A percentile compares a stretch with the other conserved stretches of the same genome.
Conservation (phyloP, 2,113 vertebrate genomes). For the Eidolon helvum region DNA sequence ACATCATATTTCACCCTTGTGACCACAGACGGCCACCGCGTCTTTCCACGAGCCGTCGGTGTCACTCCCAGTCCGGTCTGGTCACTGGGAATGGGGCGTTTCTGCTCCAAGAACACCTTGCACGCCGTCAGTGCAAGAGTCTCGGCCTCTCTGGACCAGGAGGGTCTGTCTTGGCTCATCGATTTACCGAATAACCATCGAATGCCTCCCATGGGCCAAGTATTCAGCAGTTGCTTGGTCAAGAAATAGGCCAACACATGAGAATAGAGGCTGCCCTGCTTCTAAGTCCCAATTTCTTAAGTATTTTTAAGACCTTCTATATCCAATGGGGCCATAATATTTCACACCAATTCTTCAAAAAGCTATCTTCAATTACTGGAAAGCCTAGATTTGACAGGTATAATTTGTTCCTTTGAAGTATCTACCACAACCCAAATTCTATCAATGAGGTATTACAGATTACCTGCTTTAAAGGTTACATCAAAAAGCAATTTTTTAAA, state of each 20-base stretch:
- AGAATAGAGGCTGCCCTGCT: neutral
- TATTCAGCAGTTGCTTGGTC: neutral
- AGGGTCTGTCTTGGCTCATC: neutral
- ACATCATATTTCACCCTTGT: neutral
- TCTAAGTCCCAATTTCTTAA: neutral
- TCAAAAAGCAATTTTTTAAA: neutral
- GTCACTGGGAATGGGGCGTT: too few species aligned
- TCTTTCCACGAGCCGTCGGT: neutral
- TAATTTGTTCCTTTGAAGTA: neutral
- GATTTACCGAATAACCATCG: neutral
- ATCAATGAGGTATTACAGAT: neutral
- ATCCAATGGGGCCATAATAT: neutral
- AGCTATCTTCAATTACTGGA: neutral
- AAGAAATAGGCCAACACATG: neutral
- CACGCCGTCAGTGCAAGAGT: rapidly evolving
- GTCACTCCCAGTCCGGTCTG: rapidly evolving
- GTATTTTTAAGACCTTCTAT: neutral
- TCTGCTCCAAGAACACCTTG: neutral
- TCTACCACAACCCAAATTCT: neutral
- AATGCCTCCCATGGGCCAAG: neutral
- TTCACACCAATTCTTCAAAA: neutral
- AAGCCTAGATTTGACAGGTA: neutral
- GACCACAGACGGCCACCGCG: neutral
- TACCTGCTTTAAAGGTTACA: neutral
- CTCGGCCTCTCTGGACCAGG: neutral